Base-by-base conservation (phyloP, 2,797 vertebrate genomes). In the Brachymystax lenok region DNA sequence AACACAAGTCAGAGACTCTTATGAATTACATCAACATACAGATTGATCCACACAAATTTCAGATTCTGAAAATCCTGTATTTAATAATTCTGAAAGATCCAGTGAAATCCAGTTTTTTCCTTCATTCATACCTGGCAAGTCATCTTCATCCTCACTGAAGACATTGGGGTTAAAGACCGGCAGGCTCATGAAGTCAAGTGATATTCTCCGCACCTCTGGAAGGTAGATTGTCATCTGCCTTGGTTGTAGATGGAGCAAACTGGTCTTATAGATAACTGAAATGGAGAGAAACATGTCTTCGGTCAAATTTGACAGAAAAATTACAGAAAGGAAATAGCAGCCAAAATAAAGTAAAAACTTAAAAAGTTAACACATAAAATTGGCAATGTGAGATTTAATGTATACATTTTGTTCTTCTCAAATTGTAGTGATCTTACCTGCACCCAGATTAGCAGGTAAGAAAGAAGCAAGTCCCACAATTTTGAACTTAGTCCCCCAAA, bases 401-500 rank as follows among this genome's bases (percentile, higher is more conserved):
- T 13, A 8, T 30, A 46, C 10, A 95, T 99, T 97, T 98, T 99
- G 91, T 0, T 73, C 71, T 68, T 59, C 33, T 27, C 3, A 66
- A 0, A 71, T 79, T 85, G 27, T 54, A 72, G 71, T 28, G 28
- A 72, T 59, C 51, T 52, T 96, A 99, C 98, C 98, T 96, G 98
- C 98, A 85, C 98, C 98, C 12, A 99, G 97, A 89, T 98, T 99
- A 81, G 97, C 95, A 75, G 98, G 98, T 82, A 99, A 95, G 90
- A 99, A 99, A 75, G 98, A 94, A 74, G 98, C 98, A 89, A 99
- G 96, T 80, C 98, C 98, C 72, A 99, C 98, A 74, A 99, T 99
- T 95, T 99, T 99, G 92, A 99, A 99, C 93, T 99, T 99, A 78
- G 98, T 99, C 86, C 98, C 98, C 98, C 98, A 99, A 82, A 99